These are phyloP conservation scores for Scaeva pyrastri DNA, from an alignment of 2,888 invertebrate genomes.

Conservation along the genomic window DNA sequence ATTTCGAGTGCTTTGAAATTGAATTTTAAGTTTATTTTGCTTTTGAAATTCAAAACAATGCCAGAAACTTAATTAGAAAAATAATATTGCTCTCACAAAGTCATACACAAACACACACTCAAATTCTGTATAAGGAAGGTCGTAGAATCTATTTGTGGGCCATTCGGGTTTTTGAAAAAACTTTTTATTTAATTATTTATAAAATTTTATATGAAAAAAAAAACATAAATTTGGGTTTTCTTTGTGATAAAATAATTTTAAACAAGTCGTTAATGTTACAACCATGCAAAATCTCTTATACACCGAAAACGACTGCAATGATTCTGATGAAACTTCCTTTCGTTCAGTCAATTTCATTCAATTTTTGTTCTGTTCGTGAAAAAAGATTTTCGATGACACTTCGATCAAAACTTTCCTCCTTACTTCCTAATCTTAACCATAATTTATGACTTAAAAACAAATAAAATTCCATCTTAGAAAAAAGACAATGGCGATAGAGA, in stretches of 20 bases:
- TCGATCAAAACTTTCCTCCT: constrained; percentile 70
- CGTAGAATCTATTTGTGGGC: constrained; percentile 62
- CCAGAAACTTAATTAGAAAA: constrained; percentile 50
- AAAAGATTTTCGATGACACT: no score
- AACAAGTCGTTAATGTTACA: not conserved
- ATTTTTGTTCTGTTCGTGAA: no score
- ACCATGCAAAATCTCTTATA: no score
- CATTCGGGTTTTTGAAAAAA: not conserved
- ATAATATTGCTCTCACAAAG: constrained; percentile 21
- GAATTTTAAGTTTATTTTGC: constrained; percentile 17
- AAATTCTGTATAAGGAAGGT: constrained; percentile 56
- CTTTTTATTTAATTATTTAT: not conserved
- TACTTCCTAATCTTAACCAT: not conserved
- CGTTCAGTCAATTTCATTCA: no score
- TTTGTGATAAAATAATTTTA: not conserved
- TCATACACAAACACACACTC: constrained; percentile 18
- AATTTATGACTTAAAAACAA: not conserved
- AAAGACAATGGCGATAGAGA: constrained; percentile 81
- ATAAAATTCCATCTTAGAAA: constrained; percentile 76
- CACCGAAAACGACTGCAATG: no score
- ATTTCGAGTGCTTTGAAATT: not conserved
- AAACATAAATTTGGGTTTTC: not conserved
- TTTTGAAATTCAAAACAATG: constrained; percentile 42
- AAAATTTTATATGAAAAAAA: not conserved
- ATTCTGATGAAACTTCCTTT: no score